Base-by-base conservation (phyloP, 2,888 invertebrate species). In the Watsonalla cultraria region DNA sequence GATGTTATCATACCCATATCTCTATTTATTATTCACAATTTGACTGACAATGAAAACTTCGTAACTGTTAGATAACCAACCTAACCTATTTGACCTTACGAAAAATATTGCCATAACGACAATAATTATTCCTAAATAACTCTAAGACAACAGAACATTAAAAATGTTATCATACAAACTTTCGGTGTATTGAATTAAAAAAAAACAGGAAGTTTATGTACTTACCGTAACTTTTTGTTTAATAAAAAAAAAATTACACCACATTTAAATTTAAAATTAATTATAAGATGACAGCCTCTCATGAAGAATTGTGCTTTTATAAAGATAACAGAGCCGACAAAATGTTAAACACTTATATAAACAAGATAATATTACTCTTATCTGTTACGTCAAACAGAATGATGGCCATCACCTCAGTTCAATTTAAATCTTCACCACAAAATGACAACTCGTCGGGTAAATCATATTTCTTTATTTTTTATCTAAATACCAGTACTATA, bases 381-480 rank as follows among this genome's bases (percentile, higher is more conserved):
- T 90, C 90, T 78, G 65, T 80, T 82, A 84, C 76, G 83, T 84
- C 78, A 80, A 76, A 61, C 61, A 56, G 59, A 65, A 65, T 71
- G 72, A 75, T 80, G 73, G 69, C 71, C 66, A 74, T 76, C 78
- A 80, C 78, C 76, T 86, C 77, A 90, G 88, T 90, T 71, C 70
- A 73, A 75, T 79, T 81, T 68, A 67, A 78, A 78, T 77, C 80
- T 78, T 76, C 74, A 69, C 73, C 68, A 74, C 82, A 88, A 80
- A 78, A 90, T 90, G 90, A 75, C 82, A 74, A 68, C 74, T 62
- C 84, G 82, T 69, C 82, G 90, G 90, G 90, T 90, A 90, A 87
- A 66, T 60, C 56, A 52, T 54, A 52, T 50, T 63, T 63, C 69
- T 66, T 62, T 67, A 64, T 62, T 59, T 63, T 60, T 55, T 50